Evolutionary conservation across 2,113 vertebrate species (phyloP).

Genomic region (Clarias batrachus): DNA sequence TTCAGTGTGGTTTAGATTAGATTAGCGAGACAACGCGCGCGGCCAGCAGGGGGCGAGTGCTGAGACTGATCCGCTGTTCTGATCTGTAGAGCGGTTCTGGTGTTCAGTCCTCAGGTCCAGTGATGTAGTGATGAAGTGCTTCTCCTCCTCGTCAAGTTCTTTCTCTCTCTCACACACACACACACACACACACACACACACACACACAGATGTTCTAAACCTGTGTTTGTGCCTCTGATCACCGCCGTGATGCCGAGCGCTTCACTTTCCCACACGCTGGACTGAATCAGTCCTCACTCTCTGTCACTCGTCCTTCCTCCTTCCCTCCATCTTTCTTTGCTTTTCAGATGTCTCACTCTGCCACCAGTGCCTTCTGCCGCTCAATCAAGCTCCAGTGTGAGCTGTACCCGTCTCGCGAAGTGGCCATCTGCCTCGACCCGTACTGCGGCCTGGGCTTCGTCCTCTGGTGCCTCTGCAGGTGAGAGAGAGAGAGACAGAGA

Average conservation of each 20-base stretch:
- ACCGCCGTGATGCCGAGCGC: not conserved
- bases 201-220: not conserved
- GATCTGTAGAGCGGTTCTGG: not conserved
- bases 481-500: conserved; percentile 16
- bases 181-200: too few relatives aligned
- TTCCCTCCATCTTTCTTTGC: conserved; percentile 11
- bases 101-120: not conserved
- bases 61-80: not conserved
- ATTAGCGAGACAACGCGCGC: not conserved
- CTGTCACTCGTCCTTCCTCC: not conserved
- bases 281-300: not conserved
- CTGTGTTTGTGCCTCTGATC: not conserved
- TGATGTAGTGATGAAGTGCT: not conserved
- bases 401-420: conserved; percentile 96
- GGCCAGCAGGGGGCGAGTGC: not conserved
- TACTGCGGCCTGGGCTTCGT: conserved; percentile 98
- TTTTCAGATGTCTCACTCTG: conserved; percentile 96
- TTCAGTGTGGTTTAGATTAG: not conserved
- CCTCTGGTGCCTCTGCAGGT: conserved; percentile 99
- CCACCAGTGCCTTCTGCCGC: conserved; percentile 98
- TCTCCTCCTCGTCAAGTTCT: not conserved
- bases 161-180: too few relatives aligned
- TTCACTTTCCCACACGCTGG: not conserved
- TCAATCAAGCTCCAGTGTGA: conserved; percentile 99
- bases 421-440: conserved; percentile 97